Base-by-base conservation (phyloP, 2,888 invertebrate genomes). In the Folsomia manolachei region DNA sequence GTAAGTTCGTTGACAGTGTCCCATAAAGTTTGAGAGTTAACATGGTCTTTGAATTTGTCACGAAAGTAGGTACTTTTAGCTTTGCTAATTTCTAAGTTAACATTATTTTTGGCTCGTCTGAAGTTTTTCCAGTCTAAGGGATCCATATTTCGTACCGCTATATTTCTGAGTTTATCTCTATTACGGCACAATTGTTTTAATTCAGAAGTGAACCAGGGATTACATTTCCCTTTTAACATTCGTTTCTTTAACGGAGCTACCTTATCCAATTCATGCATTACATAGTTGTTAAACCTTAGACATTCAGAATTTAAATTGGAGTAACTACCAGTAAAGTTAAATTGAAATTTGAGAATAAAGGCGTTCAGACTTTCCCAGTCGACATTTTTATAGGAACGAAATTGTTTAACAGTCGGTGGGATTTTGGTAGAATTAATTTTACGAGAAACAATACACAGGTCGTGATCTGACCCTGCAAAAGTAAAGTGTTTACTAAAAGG, bases 131-230 rank as follows among this genome's bases (percentile, higher is more conserved):
- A 71, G 21, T 18, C 18, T 24, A n/a, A 18, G 18, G 14, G n/a
- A 21, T 7, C 1, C 24, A 18, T 64, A 1, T 11, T 18, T 53
- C 2, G n/a, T 11, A 1, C 21, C 27, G 63, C 63, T 14, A 51
- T 23, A 25, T n/a, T 7, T 4, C 4, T 4, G 7, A 23, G 9
- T 26, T 24, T 51, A 26, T 70, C 56, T 53, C 64, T 25, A 21
- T 27, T 4, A 19, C 27, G 27, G 2, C 2, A 1, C 1, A 39
- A 7, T 39, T 9, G 11, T 4, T 25, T 23, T 1, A 72, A 25
- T 24, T 72, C 62, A 11, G 27, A 2, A n/a, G n/a, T 72, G 2
- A 69, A 72, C 72, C 69, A 72, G 7, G 72, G 72, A 39, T 23
- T 25, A 61, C n/a, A 26, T 61, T 65, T 64, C n/a, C 72, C 69